phyloP scores from a whole-genome alignment of 2,113 vertebrate species.

The Seriola dumerili region DNA sequence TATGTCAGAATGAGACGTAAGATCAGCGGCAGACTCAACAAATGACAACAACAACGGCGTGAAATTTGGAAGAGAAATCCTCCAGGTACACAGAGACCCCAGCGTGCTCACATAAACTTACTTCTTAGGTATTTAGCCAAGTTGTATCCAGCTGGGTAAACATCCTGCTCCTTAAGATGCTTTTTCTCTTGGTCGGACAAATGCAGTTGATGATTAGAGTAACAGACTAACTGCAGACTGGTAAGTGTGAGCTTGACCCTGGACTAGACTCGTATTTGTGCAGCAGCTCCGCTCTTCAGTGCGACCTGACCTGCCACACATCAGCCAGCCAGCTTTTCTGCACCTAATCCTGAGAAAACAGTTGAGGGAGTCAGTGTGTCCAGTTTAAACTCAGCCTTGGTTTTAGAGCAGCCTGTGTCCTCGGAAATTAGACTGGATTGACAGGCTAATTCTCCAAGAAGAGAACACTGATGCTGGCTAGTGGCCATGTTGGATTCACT shows the following conservation, averaged over 20 bases:
- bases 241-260: conserved; percentile 44
- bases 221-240: not conserved
- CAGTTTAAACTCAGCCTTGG: conserved; percentile 52
- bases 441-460: conserved; percentile 70
- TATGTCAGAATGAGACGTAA: not conserved
- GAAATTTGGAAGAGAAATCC: not conserved
- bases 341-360: conserved; percentile 48
- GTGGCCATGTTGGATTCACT: conserved; percentile 70
- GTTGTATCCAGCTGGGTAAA: not conserved
- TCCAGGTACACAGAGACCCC: not conserved
- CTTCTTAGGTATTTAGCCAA: not conserved
- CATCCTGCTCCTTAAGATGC: not conserved
- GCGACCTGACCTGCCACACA: conserved; percentile 25
- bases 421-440: conserved; percentile 62
- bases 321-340: conserved; percentile 44
- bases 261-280: conserved; percentile 2
- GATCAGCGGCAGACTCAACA: not conserved
- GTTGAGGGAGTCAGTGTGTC: conserved; percentile 34
- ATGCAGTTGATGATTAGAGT: not conserved
- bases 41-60: not conserved
- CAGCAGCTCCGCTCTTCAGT: conserved; percentile 26
- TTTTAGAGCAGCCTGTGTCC: conserved; percentile 60
- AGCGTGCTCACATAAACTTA: not conserved
- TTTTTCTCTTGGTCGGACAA: not conserved
- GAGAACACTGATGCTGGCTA: conserved; percentile 66